Evolutionary conservation across 2,113 vertebrate genomes (phyloP).

Genomic region (Hypocryptadius cinnamomeus): DNA sequence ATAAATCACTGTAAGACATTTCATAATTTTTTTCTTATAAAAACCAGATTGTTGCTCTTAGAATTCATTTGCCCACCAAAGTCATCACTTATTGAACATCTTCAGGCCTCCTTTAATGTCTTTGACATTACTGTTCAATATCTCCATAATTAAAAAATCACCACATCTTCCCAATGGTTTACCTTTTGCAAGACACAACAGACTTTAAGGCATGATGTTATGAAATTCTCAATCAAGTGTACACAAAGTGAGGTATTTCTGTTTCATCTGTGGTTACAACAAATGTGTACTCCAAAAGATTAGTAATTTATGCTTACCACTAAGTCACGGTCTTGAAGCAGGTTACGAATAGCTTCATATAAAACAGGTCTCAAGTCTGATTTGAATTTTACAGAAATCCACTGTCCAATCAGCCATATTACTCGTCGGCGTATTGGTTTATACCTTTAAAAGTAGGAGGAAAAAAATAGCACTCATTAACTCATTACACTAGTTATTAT

Average conservation of each 20-base stretch:
- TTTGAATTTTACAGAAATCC: conserved; percentile 98
- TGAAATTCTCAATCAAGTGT: not conserved
- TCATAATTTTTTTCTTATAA: not conserved
- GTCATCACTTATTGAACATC: not conserved
- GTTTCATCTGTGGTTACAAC: not conserved
- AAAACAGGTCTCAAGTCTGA: conserved; percentile 90
- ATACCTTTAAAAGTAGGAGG: conserved; percentile 72
- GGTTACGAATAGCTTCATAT: conserved; percentile 87
- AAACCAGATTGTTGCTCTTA: not conserved
- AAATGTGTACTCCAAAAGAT: not conserved
- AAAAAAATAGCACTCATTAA: not conserved
- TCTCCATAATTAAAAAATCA: not conserved
- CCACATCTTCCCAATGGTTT: not conserved
- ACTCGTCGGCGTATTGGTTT: conserved; percentile 91
- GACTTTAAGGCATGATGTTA: not conserved
- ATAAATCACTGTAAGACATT: not conserved
- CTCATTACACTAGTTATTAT: not conserved
- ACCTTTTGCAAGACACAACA: not conserved
- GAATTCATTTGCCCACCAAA: not conserved
- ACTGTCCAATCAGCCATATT: conserved; percentile 97
- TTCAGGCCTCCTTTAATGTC: not conserved
- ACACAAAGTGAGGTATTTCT: not conserved
- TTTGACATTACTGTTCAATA: not conserved
- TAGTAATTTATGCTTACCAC: conserved; percentile 78
- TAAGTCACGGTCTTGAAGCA: conserved; percentile 94